Percentiles rank a stretch among this genome's conserved stretches.
phyloP scores from a whole-genome alignment of 37 sponge, comb jelly and placozoan genomes.

The Aplysina aerophoba region DNA sequence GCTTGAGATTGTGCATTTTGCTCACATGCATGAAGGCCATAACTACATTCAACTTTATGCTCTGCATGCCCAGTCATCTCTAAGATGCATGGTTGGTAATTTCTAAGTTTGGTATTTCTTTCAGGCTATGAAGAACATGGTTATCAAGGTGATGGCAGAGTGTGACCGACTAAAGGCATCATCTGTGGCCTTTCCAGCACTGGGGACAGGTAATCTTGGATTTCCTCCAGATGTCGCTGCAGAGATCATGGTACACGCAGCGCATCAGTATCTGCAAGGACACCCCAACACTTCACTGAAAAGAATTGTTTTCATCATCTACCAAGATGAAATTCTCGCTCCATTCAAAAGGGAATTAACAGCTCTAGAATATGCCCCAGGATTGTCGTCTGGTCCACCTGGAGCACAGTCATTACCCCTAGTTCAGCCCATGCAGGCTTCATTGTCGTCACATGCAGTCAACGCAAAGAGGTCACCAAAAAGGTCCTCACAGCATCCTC shows the following conservation, averaged over 20 bases:
- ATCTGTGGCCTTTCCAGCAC: slow-evolving; percentile 4
- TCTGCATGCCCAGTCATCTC: too few relatives aligned
- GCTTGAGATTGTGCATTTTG: too few relatives aligned
- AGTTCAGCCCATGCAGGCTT: too few relatives aligned
- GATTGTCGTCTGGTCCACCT: too few relatives aligned
- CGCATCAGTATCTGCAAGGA: neutral
- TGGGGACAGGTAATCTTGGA: slow-evolving; percentile 1
- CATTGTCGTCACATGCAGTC: too few relatives aligned
- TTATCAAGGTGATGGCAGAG: neutral
- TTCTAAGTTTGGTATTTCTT: neutral
- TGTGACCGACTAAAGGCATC: slow-evolving; percentile 1
- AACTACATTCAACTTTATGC: too few relatives aligned
- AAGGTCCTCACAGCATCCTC: too few relatives aligned
- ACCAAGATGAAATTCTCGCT: slow-evolving; percentile 30
- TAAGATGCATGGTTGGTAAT: too few relatives aligned
- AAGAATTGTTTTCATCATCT: slow-evolving; percentile 47
- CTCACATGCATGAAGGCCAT: neutral
- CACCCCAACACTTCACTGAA: slow-evolving; percentile 20
- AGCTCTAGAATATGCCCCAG: too few relatives aligned
- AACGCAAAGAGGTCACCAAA: too few relatives aligned
- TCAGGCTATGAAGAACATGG: neutral
- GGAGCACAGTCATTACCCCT: too few relatives aligned
- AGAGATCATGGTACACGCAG: slow-evolving; percentile 31
- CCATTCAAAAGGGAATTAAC: slow-evolving; percentile 25
- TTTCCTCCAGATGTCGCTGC: neutral